Evolutionary conservation across 2,797 vertebrate genomes (phyloP).

Genomic region (Peromyscus melanophrys): DNA sequence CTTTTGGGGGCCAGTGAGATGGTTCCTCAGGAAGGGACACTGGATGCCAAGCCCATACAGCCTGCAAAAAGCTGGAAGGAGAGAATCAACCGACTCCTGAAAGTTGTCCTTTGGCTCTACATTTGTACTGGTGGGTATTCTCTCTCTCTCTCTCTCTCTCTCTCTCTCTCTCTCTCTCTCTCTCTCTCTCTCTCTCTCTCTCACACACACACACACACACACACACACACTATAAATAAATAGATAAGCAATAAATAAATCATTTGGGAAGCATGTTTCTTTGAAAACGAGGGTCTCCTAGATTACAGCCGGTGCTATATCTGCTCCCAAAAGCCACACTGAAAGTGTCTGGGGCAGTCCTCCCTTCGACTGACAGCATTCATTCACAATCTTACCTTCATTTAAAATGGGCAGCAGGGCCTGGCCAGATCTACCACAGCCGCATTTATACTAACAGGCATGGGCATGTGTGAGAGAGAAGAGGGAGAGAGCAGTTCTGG

Average conservation of each 20-base stretch:
- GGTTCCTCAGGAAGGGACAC: not conserved
- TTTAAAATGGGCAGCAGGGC: not conserved
- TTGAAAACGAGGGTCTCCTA: slow-evolving; percentile 60
- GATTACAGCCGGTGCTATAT: not conserved
- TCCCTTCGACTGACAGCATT: slow-evolving; percentile 37
- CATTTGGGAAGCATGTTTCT: slow-evolving; percentile 49
- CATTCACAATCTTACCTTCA: not conserved
- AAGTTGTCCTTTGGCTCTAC: too few relatives aligned
- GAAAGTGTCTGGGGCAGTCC: not conserved
- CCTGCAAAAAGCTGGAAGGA: not conserved
- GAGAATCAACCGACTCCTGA: not conserved
- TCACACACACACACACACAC: too few relatives aligned
- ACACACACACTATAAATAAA: not conserved
- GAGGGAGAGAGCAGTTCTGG: too few relatives aligned
- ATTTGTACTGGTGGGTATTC: not conserved
- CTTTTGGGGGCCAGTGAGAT: not conserved
- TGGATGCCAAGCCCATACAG: not conserved
- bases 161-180: not conserved
- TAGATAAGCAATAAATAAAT: not conserved
- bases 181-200: not conserved
- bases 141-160: not conserved
- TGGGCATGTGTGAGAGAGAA: not conserved
- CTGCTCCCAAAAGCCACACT: not conserved
- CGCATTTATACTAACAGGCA: not conserved
- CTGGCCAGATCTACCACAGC: not conserved